Conservation (phyloP, 2,888 invertebrate species). For the Cephus runcator region DNA sequence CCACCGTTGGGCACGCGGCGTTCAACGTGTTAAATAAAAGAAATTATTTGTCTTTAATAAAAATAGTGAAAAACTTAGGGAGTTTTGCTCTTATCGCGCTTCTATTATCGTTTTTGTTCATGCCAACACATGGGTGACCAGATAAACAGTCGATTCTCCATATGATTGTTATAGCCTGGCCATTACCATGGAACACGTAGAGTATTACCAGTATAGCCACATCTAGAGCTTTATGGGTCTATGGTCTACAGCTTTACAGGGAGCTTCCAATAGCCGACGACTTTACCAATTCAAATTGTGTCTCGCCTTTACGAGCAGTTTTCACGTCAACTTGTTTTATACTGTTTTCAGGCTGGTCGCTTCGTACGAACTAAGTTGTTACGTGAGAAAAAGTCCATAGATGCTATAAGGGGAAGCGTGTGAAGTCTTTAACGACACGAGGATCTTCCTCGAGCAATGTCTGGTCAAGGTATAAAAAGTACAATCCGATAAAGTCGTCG, state of each 20-base stretch:
- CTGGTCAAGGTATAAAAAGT: too few relatives aligned
- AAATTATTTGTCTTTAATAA: too few relatives aligned
- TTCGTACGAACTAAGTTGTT: constrained; percentile 5
- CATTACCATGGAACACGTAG: constrained; percentile 15
- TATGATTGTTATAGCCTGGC: constrained; percentile 14
- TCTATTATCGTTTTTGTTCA: too few relatives aligned
- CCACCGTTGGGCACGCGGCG: too few relatives aligned
- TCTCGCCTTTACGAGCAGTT: constrained; percentile 47
- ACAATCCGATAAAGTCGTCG: too few relatives aligned
- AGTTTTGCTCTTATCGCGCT: too few relatives aligned
- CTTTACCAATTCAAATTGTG: constrained; percentile 50
- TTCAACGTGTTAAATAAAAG: too few relatives aligned
- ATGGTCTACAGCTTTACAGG: constrained; percentile 37
- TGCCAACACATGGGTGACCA: too few relatives aligned
- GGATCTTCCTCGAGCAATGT: too few relatives aligned
- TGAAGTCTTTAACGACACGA: not conserved
- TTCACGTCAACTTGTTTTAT: constrained; percentile 40
- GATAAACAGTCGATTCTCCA: too few relatives aligned
- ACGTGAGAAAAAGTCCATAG: not conserved
- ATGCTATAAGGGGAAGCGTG: not conserved
- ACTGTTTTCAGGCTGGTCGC: constrained; percentile 23
- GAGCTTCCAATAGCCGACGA: constrained; percentile 45
- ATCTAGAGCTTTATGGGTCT: constrained; percentile 37
- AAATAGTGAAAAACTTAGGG: too few relatives aligned
- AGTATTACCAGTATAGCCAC: constrained; percentile 17